A percentile compares a stretch with the other conserved stretches of the same genome.
phyloP scores from a whole-genome alignment of 2,797 vertebrate species.

The Capromys pilorides region DNA sequence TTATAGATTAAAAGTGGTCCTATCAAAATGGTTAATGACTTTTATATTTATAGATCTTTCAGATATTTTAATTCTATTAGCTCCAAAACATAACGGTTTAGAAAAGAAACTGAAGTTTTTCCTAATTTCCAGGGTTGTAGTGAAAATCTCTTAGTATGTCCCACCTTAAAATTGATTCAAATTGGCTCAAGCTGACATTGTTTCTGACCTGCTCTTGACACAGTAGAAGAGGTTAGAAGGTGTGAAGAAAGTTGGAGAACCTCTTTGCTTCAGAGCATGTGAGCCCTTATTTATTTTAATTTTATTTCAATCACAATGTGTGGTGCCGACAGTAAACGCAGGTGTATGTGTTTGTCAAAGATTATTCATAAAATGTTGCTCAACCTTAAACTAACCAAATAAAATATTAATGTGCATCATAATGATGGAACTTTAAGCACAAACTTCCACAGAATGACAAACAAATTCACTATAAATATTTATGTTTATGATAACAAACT shows the following conservation, averaged over 20 bases:
- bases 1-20: neutral
- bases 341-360: constrained; percentile 67
- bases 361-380: constrained; percentile 63
- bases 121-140: neutral
- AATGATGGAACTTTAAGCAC: constrained; percentile 38
- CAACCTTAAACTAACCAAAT: constrained; percentile 61
- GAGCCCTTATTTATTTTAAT: constrained; percentile 46
- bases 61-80: neutral
- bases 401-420: constrained; percentile 65
- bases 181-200: neutral
- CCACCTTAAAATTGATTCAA: neutral
- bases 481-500: neutral
- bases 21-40: neutral
- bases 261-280: neutral
- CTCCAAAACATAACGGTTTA: neutral
- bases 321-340: constrained; percentile 65
- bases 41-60: neutral
- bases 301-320: constrained; percentile 60
- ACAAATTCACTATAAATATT: constrained; percentile 15
- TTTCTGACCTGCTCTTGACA: neutral
- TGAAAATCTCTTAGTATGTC: neutral
- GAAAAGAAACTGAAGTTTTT: neutral
- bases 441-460: constrained; percentile 30
- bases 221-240: neutral
- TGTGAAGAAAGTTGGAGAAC: neutral